Evolutionary conservation across 2,888 invertebrate genomes (phyloP), one percentile per base, ranked within the genome.

Genomic region (Sphecodes monilicornis): DNA sequence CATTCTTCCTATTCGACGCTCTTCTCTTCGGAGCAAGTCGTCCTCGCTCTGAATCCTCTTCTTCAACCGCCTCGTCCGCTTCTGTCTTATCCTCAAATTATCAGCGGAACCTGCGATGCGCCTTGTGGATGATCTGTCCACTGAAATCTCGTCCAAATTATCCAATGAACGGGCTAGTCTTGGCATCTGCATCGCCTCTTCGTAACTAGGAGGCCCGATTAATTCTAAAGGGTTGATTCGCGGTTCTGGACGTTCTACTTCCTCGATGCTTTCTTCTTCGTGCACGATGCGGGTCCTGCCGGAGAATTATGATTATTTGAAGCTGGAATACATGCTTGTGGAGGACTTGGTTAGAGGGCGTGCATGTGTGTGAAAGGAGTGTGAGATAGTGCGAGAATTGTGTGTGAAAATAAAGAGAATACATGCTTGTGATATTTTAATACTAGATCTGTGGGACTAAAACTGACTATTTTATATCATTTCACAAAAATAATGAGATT

Each of bases 131-230:
- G 80, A 60, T 60, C 29, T 93, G 1, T 90, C 92, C 22, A 85
- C 84, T 16, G 92, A 90, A 57, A 93, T 91, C 16, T 90, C 89
- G 78, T 94, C 91, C 22, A 95, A 80, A 43, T 89, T 92, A 80
- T 94, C 94, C 80, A 94, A 85, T 4, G 94, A 94, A 16, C 91
- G 93, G 1, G 93, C 96, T 60, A 97, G 91, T 92, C 97, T 96
- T 1, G 97, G 97, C 96, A 98, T 97, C 32, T 96, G 95, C 79
- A 98, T 95, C 50, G 97, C 98, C 95, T 97, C 97, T 90, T 96
- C 97, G 91, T 98, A 98, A 4, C 97, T 97, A 0, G 98, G 98
- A 57, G 97, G 97, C 81, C 96, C 96, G 46, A 97, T 95, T 74
- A 96, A 93, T 94, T 97, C 97, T 41, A 93, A 73, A 1, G 94